Conservation (phyloP, 2,888 invertebrate genomes). For the Nephrotoma flavescens region DNA sequence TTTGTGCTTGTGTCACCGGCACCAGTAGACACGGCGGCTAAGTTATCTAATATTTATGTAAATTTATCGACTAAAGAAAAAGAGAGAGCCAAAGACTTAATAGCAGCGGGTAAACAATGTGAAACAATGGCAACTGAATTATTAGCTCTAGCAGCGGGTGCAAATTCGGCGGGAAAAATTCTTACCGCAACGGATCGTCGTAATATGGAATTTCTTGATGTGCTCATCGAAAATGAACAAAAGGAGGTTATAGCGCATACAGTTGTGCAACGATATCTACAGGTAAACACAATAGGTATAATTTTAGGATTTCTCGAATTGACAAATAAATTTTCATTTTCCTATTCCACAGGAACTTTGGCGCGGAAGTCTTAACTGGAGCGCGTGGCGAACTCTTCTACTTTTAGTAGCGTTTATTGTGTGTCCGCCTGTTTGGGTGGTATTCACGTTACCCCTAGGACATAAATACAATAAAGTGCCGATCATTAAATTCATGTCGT, state of each 20-base stretch:
- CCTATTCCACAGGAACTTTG: conserved; percentile 69
- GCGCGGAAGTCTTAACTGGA: conserved; percentile 95
- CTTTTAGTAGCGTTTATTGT: conserved; percentile 85
- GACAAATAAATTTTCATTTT: neutral
- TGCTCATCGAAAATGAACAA: conserved; percentile 96
- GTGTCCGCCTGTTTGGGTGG: conserved; percentile 92
- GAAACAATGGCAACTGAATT: conserved; percentile 97
- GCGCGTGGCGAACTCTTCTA: conserved; percentile 85
- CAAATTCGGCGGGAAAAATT: conserved; percentile 87
- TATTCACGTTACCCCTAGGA: conserved; percentile 86
- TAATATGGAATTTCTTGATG: conserved; percentile 89
- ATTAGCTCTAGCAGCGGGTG: conserved; percentile 81
- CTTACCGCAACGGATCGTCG: conserved; percentile 89
- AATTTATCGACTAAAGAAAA: conserved; percentile 85
- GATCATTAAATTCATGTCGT: conserved; percentile 99
- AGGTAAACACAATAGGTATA: conserved; percentile 40
- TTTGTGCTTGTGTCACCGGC: conserved; percentile 98
- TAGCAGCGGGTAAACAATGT: conserved; percentile 89
- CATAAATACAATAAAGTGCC: conserved; percentile 97
- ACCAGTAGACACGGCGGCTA: conserved; percentile 96
- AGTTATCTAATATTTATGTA: conserved; percentile 84
- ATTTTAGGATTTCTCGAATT: neutral
- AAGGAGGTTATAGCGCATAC: conserved; percentile 96
- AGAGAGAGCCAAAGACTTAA: conserved; percentile 92
- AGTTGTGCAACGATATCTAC: conserved; percentile 90